phyloP scores from a whole-genome alignment of 2,797 vertebrate species.

The Trichosurus vulpecula region DNA sequence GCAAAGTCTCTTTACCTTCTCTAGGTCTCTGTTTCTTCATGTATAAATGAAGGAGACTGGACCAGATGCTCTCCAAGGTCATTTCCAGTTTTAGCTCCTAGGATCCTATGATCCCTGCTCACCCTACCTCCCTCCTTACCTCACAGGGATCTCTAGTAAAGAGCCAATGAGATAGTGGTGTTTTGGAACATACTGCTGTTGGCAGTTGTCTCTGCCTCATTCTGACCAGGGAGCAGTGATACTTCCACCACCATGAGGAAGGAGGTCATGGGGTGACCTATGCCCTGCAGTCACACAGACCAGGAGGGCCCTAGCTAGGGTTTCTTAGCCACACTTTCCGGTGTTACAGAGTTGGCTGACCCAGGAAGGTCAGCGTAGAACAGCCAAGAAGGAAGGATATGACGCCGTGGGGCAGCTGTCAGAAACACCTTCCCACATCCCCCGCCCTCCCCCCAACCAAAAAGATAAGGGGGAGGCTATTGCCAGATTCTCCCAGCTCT shows the following conservation, averaged over 20 bases:
- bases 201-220: background rate
- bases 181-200: background rate
- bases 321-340: conserved; percentile 1
- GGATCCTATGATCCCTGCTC: background rate
- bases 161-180: background rate
- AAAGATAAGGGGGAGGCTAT: background rate
- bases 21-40: background rate
- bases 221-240: background rate
- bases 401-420: background rate
- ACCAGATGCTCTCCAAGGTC: background rate
- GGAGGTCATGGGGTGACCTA: background rate
- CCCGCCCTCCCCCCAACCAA: background rate
- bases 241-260: background rate
- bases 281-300: background rate
- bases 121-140: background rate
- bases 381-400: background rate
- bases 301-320: background rate
- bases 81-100: background rate
- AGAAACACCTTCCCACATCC: background rate
- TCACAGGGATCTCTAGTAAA: background rate
- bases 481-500: background rate
- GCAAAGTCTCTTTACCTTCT: background rate
- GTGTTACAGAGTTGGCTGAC: background rate
- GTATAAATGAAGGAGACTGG: background rate
- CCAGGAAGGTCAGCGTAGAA: background rate